Evolutionary conservation across 2,113 vertebrate genomes (phyloP).

Genomic region (Eudyptes chrysolophus): DNA sequence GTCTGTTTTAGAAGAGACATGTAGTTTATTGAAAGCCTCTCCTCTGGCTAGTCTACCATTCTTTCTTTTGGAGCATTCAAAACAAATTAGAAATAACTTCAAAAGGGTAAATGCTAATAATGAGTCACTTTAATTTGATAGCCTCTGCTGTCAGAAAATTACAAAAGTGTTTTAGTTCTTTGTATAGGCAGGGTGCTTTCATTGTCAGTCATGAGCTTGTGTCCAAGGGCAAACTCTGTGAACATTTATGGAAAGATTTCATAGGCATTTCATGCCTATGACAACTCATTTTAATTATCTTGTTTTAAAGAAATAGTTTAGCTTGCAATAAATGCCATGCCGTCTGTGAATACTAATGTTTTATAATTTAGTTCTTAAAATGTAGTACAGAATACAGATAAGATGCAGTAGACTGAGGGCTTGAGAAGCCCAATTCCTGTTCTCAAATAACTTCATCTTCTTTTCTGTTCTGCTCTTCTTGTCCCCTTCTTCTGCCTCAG

Average conservation of each 20-base stretch:
- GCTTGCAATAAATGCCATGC: constrained; percentile 2
- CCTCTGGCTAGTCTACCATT: not conserved
- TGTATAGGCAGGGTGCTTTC: not conserved
- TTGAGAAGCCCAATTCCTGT: not conserved
- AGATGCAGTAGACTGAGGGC: not conserved
- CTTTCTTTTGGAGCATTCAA: not conserved
- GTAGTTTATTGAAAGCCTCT: not conserved
- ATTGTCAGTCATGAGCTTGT: not conserved
- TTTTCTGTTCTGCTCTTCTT: not conserved
- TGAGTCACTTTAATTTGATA: not conserved
- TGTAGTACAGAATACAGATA: not conserved
- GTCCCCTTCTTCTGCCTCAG: not conserved
- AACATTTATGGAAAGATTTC: constrained; percentile 3
- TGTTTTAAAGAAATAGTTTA: constrained; percentile 49
- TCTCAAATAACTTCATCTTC: not conserved
- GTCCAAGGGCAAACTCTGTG: constrained; percentile 13
- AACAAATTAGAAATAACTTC: constrained; percentile 15
- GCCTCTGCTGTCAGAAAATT: not conserved
- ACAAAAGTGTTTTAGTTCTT: not conserved
- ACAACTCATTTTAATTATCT: constrained; percentile 41
- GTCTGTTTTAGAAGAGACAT: not conserved
- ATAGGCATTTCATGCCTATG: constrained; percentile 1
- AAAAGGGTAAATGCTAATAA: not conserved
- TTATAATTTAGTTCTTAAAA: constrained; percentile 19
- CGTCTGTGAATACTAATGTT: not conserved